Evolutionary conservation across 2,797 vertebrate genomes (phyloP).

Genomic region (Anolis apletophallus): DNA sequence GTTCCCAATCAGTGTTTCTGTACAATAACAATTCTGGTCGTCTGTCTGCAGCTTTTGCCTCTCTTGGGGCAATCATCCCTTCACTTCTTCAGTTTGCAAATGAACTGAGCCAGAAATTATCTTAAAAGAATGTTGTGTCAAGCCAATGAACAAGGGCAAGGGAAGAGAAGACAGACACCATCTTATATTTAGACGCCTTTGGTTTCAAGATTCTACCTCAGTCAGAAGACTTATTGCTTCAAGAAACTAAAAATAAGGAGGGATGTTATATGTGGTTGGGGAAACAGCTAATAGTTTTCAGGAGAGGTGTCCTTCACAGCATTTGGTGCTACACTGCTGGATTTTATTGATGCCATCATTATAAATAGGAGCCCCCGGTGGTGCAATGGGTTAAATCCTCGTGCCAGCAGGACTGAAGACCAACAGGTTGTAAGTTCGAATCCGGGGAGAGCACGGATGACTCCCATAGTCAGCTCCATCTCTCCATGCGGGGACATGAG

Average conservation of each 20-base stretch:
- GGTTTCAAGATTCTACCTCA: not conserved
- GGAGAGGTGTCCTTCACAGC: too few species aligned
- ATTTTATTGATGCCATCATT: too few species aligned
- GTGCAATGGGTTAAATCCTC: too few species aligned
- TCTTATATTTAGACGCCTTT: slow-evolving; percentile 34
- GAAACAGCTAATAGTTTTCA: too few species aligned
- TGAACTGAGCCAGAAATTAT: slow-evolving; percentile 26
- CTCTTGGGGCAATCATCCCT: slow-evolving; percentile 29
- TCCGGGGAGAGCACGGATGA: too few species aligned
- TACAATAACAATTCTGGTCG: slow-evolving; percentile 20
- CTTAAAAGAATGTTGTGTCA: slow-evolving; percentile 6
- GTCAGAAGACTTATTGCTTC: not conserved
- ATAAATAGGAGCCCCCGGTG: too few species aligned
- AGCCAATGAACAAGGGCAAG: not conserved
- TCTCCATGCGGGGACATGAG: too few species aligned
- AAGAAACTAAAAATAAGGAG: not conserved
- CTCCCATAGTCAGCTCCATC: too few species aligned
- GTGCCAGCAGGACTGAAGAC: too few species aligned
- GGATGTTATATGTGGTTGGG: not conserved
- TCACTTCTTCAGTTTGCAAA: not conserved
- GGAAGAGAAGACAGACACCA: slow-evolving; percentile 23
- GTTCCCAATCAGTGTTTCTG: slow-evolving; percentile 26
- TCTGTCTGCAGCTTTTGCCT: slow-evolving; percentile 31
- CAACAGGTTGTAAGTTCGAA: too few species aligned
- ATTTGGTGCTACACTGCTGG: too few species aligned